Percentiles rank a stretch among this genome's conserved stretches.
phyloP scores from a whole-genome alignment of 2,888 invertebrate species.

The Magallana nippona region DNA sequence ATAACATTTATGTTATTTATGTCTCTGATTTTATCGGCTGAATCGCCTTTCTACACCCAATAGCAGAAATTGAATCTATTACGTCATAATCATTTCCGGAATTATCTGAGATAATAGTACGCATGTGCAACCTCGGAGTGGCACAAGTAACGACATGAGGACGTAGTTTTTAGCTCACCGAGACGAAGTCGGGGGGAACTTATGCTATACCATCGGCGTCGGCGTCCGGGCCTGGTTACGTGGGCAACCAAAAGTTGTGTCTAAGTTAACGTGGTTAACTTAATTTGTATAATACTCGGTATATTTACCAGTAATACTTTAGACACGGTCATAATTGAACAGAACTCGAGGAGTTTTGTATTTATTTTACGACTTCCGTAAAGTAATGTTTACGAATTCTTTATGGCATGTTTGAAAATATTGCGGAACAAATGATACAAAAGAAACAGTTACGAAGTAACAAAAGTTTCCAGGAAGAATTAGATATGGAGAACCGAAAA shows the following conservation, averaged over 20 bases:
- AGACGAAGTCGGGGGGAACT: too few relatives aligned
- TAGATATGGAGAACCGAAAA: neutral
- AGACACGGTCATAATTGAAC: neutral
- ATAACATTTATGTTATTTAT: too few relatives aligned
- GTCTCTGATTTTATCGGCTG: too few relatives aligned
- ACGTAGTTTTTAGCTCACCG: too few relatives aligned
- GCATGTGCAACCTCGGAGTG: conserved; percentile 7
- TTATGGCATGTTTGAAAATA: neutral
- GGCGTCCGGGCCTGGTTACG: too few relatives aligned
- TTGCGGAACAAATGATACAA: conserved; percentile 3
- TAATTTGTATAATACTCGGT: too few relatives aligned
- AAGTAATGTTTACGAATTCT: neutral
- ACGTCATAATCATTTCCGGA: conserved; percentile 42
- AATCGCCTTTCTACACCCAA: too few relatives aligned
- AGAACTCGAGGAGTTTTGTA: neutral
- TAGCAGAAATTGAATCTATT: conserved; percentile 38
- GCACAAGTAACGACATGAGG: neutral
- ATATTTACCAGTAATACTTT: neutral
- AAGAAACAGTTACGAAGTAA: conserved; percentile 20
- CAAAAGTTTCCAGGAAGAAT: neutral
- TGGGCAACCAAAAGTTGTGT: neutral
- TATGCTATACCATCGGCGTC: too few relatives aligned
- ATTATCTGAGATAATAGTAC: conserved; percentile 43
- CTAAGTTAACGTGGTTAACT: too few relatives aligned
- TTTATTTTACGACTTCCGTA: conserved; percentile 2